Base-by-base conservation (phyloP, 1,140 invertebrate species). In the Bombus picipes region DNA sequence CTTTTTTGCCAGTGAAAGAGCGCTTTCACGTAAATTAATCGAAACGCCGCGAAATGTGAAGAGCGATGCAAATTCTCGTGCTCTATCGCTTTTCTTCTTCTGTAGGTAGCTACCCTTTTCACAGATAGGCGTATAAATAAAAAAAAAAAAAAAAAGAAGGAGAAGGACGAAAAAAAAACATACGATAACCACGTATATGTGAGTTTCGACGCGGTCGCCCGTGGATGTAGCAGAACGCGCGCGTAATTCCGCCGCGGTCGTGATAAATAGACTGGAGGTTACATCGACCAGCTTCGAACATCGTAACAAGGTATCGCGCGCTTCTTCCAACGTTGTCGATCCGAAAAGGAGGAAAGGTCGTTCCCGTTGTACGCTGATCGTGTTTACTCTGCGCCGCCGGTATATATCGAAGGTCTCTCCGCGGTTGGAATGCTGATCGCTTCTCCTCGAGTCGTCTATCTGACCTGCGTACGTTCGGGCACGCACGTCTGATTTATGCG, bases 401-500 rank as follows among this genome's bases (percentile, higher is more conserved):
- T 62, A 22, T 70, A 47, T 80, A 76, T 79, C 76, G 76, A 80
- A 83, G 87, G 79, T 83, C 83, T 75, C 47, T 83, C 25, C 85
- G 85, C 80, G 73, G 37, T 39, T 65, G 88, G 86, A 90, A 90
- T 90, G 39, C 88, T 87, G 90, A 89, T 91, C 90, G 89, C 59
- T 75, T 77, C 39, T 68, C 76, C 43, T 53, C 28, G 37, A 65
- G 43, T 39, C 47, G 68, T 47, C 81, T 82, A 43, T 73, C 41
- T 76, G 71, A 65, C 39, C 37, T 62, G 86, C 59, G 73, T 66
- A 82, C 83, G 85, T 81, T 85, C 79, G 65, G 79, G 66, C 86
- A 90, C 89, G 89, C 89, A 82, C 76, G 86, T 62, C 68, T 90
- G 89, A 90, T 90, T 90, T 91, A 91, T 90, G 89, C 89, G 87